These are phyloP conservation scores for Sorex fumeus DNA, from an alignment of 2,113 vertebrate species.

Conservation along the genomic window DNA sequence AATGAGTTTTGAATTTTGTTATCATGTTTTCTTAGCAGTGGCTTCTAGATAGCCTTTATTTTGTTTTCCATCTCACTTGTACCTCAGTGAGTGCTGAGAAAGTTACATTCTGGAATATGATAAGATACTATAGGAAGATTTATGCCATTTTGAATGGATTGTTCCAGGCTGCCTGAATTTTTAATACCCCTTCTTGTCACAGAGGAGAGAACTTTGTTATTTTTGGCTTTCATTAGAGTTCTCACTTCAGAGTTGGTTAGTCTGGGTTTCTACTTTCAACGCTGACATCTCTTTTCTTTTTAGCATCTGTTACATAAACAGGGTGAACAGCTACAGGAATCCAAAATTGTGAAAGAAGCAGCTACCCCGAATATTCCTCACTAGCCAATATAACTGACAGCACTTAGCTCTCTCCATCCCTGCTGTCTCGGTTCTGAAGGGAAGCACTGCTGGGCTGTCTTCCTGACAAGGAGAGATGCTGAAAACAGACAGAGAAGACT, in stretches of 20 bases:
- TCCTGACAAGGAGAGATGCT: not conserved
- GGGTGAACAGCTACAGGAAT: not conserved
- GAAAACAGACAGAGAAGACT: not conserved
- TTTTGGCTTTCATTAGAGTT: slow-evolving; percentile 70
- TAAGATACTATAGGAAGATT: slow-evolving; percentile 10
- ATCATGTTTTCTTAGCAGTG: slow-evolving; percentile 36
- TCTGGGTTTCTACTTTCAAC: slow-evolving; percentile 66
- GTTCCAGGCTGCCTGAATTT: slow-evolving; percentile 78
- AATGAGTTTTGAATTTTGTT: not conserved
- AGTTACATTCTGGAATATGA: slow-evolving; percentile 43
- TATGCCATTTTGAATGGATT: slow-evolving; percentile 55
- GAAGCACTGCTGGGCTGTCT: not conserved
- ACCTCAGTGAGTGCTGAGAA: slow-evolving; percentile 27
- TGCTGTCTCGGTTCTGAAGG: not conserved
- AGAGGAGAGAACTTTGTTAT: slow-evolving; percentile 42
- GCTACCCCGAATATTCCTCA: not conserved
- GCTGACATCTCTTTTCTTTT: slow-evolving; percentile 66
- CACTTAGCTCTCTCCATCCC: not conserved
- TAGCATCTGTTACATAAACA: slow-evolving; percentile 68
- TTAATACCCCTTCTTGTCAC: slow-evolving; percentile 48
- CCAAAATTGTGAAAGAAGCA: slow-evolving; percentile 18
- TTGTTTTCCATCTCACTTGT: not conserved
- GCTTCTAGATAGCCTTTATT: slow-evolving; percentile 53
- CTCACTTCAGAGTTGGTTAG: slow-evolving; percentile 60
- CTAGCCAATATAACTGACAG: not conserved